phyloP scores from a whole-genome alignment of 2,113 vertebrate genomes.

The Xiphophorus hellerii region DNA sequence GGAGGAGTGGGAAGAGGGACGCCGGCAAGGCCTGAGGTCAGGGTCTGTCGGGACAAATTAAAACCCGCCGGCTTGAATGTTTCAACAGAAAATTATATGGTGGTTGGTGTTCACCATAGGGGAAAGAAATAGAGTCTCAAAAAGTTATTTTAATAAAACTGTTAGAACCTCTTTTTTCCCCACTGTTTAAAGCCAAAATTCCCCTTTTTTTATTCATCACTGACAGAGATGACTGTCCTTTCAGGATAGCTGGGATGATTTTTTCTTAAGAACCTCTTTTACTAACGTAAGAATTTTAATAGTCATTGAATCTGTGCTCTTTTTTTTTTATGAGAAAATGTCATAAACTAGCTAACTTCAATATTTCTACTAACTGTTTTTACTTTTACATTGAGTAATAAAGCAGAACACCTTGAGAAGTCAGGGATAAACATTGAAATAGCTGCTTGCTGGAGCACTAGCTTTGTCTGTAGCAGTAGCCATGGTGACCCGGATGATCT shows the following conservation, averaged over 20 bases:
- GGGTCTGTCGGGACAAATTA: conserved; percentile 82
- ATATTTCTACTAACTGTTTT: background rate
- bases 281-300: background rate
- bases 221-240: background rate
- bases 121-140: conserved; percentile 83
- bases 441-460: no score
- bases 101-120: conserved; percentile 90
- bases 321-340: no score
- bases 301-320: background rate
- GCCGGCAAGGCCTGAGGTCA: conserved; percentile 85
- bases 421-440: no score
- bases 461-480: no score
- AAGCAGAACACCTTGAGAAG: background rate
- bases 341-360: background rate
- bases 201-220: background rate
- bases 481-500: background rate
- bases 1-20: conserved; percentile 83
- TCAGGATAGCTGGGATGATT: background rate
- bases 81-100: conserved; percentile 93
- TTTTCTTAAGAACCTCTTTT: background rate
- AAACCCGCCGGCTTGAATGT: conserved; percentile 85
- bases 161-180: conserved; percentile 4
- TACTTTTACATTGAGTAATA: background rate
- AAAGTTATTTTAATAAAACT: conserved; percentile 18
- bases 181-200: conserved; percentile 1